Evolutionary conservation across 2,113 vertebrate genomes (phyloP).

Genomic region (Chitala chitala): DNA sequence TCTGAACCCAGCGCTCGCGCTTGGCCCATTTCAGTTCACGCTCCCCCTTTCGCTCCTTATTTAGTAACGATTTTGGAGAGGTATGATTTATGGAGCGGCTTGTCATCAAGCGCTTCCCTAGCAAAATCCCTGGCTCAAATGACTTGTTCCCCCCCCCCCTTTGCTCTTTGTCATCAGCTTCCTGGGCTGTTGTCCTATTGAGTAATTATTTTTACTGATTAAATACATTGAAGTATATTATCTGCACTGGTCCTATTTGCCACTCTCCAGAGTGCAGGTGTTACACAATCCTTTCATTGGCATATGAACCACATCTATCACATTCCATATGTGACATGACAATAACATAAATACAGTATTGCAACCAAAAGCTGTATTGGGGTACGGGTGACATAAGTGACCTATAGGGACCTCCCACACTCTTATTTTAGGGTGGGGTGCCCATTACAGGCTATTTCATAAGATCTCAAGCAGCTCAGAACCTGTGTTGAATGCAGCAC

Average conservation of each 20-base stretch:
- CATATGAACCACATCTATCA: too few relatives aligned
- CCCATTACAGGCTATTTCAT: too few relatives aligned
- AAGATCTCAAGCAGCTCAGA: too few relatives aligned
- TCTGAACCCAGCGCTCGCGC: constrained; percentile 27
- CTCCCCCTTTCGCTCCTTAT: neutral
- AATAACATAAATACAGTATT: too few relatives aligned
- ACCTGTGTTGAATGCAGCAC: too few relatives aligned
- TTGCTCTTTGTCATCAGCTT: constrained; percentile 9
- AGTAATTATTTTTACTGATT: too few relatives aligned
- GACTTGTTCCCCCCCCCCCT: constrained; percentile 16
- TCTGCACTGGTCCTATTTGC: neutral
- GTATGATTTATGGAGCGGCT: constrained; percentile 35
- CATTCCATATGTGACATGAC: too few relatives aligned
- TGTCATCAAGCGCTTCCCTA: constrained; percentile 33
- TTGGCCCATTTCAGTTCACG: constrained; percentile 28
- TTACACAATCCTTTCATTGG: neutral
- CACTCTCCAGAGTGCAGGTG: neutral
- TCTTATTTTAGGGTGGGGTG: too few relatives aligned
- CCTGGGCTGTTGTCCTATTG: neutral
- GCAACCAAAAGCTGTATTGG: too few relatives aligned
- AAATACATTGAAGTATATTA: neutral
- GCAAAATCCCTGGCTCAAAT: neutral
- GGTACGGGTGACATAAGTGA: too few relatives aligned
- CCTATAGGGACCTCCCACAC: too few relatives aligned
- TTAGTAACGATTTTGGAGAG: neutral